A percentile compares a stretch with the other conserved stretches of the same genome.
Evolutionary conservation across 1,140 invertebrate species (phyloP).

Genomic region (Melipona quadrifasciata): DNA sequence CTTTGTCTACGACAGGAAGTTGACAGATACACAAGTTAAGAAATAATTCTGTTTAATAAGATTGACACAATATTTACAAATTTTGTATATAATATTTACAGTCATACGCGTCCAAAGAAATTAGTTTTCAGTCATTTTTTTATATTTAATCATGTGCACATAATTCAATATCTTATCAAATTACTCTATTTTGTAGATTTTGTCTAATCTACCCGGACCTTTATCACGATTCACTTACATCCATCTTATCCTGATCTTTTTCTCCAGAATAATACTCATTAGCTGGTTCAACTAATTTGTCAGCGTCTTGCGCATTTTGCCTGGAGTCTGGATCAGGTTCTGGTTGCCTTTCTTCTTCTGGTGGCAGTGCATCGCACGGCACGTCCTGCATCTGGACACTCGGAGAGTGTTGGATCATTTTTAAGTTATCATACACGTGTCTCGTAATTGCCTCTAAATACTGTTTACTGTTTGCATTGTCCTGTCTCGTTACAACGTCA

Average conservation of each 20-base stretch:
- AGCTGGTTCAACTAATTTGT: slow-evolving; percentile 92
- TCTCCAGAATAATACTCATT: slow-evolving; percentile 98
- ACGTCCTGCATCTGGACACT: slow-evolving; percentile 97
- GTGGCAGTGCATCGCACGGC: slow-evolving; percentile 88
- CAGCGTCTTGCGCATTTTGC: slow-evolving; percentile 90
- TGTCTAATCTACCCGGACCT: neutral
- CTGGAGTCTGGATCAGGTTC: slow-evolving; percentile 92
- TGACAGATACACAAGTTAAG: neutral
- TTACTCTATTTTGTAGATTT: neutral
- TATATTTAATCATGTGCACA: neutral
- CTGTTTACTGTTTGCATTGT: slow-evolving; percentile 96
- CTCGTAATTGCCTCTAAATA: slow-evolving; percentile 93
- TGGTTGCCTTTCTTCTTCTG: slow-evolving; percentile 87
- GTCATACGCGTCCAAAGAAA: neutral
- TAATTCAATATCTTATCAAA: no score
- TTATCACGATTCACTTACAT: slow-evolving; percentile 74
- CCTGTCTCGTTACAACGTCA: slow-evolving; percentile 91
- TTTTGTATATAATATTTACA: slow-evolving; percentile 26
- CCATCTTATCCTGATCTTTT: slow-evolving; percentile 88
- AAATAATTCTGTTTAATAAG: slow-evolving; percentile 28
- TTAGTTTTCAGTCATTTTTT: slow-evolving; percentile 2
- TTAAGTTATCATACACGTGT: slow-evolving; percentile 93
- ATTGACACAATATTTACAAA: slow-evolving; percentile 25
- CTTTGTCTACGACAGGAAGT: neutral
- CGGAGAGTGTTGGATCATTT: slow-evolving; percentile 94